These are phyloP conservation scores for Leptinotarsa haldemani DNA, from an alignment of 2,888 invertebrate genomes.

Conservation along the genomic window DNA sequence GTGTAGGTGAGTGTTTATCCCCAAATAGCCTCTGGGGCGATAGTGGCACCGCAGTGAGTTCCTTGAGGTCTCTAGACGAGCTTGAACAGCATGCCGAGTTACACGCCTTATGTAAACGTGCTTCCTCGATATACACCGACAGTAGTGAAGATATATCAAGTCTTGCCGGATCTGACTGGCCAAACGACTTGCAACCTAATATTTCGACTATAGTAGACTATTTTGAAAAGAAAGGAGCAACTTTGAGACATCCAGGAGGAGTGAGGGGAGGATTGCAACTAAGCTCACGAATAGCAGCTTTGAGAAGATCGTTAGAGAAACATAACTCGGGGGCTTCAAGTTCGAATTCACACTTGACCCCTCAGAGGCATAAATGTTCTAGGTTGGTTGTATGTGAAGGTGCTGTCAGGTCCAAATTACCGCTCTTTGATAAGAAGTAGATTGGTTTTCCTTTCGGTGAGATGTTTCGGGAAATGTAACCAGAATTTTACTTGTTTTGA, in stretches of 20 bases:
- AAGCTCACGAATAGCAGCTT: slow-evolving; percentile 61
- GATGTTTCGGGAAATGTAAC: slow-evolving; percentile 29
- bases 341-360: slow-evolving; percentile 47
- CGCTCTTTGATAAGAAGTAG: slow-evolving; percentile 81
- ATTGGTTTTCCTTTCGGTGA: slow-evolving; percentile 39
- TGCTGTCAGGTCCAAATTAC: slow-evolving; percentile 86
- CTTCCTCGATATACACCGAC: slow-evolving; percentile 87
- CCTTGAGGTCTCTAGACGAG: slow-evolving; percentile 72
- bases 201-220: slow-evolving; percentile 90
- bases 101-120: slow-evolving; percentile 73
- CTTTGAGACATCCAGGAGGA: slow-evolving; percentile 68
- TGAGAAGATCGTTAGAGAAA: slow-evolving; percentile 60
- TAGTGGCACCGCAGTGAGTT: slow-evolving; percentile 71
- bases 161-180: slow-evolving; percentile 81
- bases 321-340: slow-evolving; percentile 49
- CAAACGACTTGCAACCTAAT: slow-evolving; percentile 73
- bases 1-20: slow-evolving; percentile 73
- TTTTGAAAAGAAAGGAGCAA: slow-evolving; percentile 82
- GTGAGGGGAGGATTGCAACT: slow-evolving; percentile 62
- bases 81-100: slow-evolving; percentile 69
- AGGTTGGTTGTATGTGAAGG: slow-evolving; percentile 87
- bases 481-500: slow-evolving; percentile 42
- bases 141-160: slow-evolving; percentile 89
- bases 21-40: slow-evolving; percentile 67
- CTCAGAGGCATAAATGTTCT: slow-evolving; percentile 67